Evolutionary conservation across 2,888 invertebrate genomes (phyloP).

Genomic region (Ormyrus thymus): DNA sequence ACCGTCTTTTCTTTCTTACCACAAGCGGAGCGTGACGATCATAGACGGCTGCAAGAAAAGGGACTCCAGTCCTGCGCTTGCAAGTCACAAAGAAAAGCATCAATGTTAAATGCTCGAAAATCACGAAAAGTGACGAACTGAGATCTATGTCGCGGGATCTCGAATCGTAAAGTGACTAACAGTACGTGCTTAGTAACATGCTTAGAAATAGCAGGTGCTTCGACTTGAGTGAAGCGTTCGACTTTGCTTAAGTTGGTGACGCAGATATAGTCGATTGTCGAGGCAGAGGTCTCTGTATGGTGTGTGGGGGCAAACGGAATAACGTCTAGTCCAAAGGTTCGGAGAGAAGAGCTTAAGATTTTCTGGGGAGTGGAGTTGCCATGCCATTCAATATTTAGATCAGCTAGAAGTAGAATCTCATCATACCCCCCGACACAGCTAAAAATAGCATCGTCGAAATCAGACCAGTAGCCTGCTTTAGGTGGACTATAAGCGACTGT

Average conservation of each 20-base stretch:
- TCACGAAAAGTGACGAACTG: neutral
- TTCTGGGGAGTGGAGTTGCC: too few species aligned
- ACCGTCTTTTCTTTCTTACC: neutral
- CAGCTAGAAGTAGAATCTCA: neutral
- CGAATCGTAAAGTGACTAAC: neutral
- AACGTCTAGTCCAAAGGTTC: neutral
- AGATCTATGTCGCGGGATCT: too few species aligned
- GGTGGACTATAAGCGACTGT: neutral
- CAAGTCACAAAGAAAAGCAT: neutral
- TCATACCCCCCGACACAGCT: neutral
- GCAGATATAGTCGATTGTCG: slow-evolving; percentile 1
- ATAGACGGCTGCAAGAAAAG: neutral
- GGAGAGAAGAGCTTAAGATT: neutral
- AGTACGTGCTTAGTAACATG: neutral
- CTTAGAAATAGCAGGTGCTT: neutral
- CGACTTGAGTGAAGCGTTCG: too few species aligned
- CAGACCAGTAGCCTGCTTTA: slow-evolving; percentile 7
- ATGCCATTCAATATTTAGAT: neutral
- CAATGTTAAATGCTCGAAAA: neutral
- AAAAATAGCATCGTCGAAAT: neutral
- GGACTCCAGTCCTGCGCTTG: neutral
- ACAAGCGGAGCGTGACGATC: neutral
- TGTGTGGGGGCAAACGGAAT: neutral
- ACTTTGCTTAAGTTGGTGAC: neutral
- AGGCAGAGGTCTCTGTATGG: neutral